Evolutionary conservation across 2,113 vertebrate genomes (phyloP).

Genomic region (Chaetorhynchus papuensis): DNA sequence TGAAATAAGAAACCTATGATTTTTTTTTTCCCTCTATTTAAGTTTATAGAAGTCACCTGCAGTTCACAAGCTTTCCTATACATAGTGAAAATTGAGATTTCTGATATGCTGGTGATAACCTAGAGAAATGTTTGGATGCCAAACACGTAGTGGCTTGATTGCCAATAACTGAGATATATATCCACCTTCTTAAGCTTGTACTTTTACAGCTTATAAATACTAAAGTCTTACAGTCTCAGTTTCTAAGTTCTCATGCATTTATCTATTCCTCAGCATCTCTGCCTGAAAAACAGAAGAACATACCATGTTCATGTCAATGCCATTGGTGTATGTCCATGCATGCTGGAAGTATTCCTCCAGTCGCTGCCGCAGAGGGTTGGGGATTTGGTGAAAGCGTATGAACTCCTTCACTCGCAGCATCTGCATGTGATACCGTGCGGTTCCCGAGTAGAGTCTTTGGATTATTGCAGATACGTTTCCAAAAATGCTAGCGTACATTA

Average conservation of each 20-base stretch:
- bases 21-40: background rate
- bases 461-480: conserved; percentile 99
- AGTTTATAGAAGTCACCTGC: background rate
- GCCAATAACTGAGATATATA: background rate
- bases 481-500: conserved; percentile 99
- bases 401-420: conserved; percentile 98
- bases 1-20: background rate
- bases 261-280: background rate
- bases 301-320: conserved; percentile 99
- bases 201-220: background rate
- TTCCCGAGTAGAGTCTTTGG: conserved; percentile 96
- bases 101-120: background rate
- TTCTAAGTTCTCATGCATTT: background rate
- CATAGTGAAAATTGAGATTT: background rate
- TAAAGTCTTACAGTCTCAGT: background rate
- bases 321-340: conserved; percentile 97
- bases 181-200: background rate
- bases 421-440: conserved; percentile 95
- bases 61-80: background rate
- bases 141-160: background rate
- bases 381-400: conserved; percentile 98
- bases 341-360: conserved; percentile 99
- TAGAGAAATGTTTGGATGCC: background rate
- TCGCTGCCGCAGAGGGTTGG: conserved; percentile 91
- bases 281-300: conserved; percentile 64